Base-by-base conservation (phyloP, 2,797 vertebrate species). In the Anguilla marmorata region DNA sequence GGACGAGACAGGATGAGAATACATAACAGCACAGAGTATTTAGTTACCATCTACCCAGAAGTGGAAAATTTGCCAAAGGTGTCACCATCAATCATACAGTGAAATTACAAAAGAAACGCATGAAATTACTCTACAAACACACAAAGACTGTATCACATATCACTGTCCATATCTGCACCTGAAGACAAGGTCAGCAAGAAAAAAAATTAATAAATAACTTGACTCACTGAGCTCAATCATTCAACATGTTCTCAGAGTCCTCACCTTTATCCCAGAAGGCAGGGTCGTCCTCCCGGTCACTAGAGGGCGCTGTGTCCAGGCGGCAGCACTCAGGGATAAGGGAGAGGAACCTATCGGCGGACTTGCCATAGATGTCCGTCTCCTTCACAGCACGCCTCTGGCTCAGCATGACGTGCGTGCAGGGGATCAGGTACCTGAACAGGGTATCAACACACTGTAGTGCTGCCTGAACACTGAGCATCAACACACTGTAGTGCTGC, bases 381-480 rank as follows among this genome's bases (percentile, higher is more conserved):
- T 99, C 98, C 91, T 96, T 95, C 88, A 99, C 97, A 0, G 98
- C 98, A 0, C 98, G 96, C 58, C 97, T 96, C 95, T 99, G 98
- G 95, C 98, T 99, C 94, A 99, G 94, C 98, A 99, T 99, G 84
- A 99, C 97, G 0, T 99, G 98, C 89, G 97, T 98, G 93, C 98
- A 99, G 30, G 98, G 98, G 92, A 99, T 95, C 90, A 99, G 96
- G 96, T 99, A 99, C 97, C 98, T 99, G 90, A 0, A 84, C 0
- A 41, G 24, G 30, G 1, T 14, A 21, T 4, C 7, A 9, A 74
- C 11, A 74, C 30, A 14, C 69, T 74, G 27, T 79, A 33, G 12
- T 11, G 1, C 27, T 56, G 12, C 54, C 54, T 16, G 0, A 56
- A 56, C 54, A 56, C 14, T 56, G 54, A 52, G 54, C 12, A 56